A percentile compares a stretch with the other conserved stretches of the same genome.
Evolutionary conservation across 2,797 vertebrate genomes (phyloP).

Genomic region (Mycteria americana): DNA sequence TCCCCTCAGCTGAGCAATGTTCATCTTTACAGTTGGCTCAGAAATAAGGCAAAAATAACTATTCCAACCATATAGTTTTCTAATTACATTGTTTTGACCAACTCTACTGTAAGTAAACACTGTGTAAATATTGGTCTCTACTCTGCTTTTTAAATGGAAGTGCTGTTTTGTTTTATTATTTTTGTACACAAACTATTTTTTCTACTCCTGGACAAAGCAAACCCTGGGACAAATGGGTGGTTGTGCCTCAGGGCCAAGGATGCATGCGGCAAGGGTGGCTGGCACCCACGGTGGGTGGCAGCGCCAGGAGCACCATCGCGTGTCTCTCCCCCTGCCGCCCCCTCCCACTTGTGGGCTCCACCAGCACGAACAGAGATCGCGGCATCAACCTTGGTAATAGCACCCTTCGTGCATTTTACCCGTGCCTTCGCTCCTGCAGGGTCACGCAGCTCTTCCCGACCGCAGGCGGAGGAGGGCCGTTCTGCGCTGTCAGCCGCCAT

Average conservation of each 20-base stretch:
- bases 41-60: background rate
- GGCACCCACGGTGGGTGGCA: too few species aligned
- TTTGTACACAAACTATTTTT: background rate
- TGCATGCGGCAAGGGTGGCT: background rate
- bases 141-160: background rate
- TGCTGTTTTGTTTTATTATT: background rate
- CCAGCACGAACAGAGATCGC: rapidly evolving
- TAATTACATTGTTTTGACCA: background rate
- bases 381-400: rapidly evolving
- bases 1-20: background rate
- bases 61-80: background rate
- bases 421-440: background rate
- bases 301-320: rapidly evolving
- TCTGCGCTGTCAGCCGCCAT: background rate
- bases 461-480: background rate
- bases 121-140: background rate
- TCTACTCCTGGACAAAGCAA: background rate
- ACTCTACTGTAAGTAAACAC: background rate
- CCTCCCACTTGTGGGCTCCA: background rate
- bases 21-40: background rate
- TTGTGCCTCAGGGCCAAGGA: background rate
- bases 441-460: background rate
- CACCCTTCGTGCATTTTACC: rapidly evolving
- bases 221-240: background rate
- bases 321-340: background rate